Conservation (phyloP, 2,888 invertebrate genomes). For the Neelides folsomi region DNA sequence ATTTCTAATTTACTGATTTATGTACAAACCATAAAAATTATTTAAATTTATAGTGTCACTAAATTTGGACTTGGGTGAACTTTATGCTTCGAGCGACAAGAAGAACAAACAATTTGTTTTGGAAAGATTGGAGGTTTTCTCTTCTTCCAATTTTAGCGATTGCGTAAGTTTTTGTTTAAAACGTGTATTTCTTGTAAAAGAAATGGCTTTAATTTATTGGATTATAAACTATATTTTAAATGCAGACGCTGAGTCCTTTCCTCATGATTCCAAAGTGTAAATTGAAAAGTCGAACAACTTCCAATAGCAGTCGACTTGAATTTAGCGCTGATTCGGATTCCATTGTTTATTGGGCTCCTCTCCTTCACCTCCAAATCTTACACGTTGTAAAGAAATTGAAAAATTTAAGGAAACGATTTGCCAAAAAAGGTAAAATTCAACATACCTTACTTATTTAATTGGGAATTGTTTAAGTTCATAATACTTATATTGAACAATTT, state of each 20-base stretch:
- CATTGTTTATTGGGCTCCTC: slow-evolving; percentile 31
- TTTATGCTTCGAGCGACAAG: slow-evolving; percentile 25
- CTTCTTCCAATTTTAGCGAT: slow-evolving; percentile 31
- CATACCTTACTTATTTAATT: neutral
- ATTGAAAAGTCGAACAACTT: slow-evolving; percentile 5
- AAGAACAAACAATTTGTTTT: slow-evolving; percentile 17
- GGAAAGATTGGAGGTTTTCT: slow-evolving; percentile 32
- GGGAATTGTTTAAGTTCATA: too few species aligned
- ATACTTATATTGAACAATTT: too few species aligned
- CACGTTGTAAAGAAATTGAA: slow-evolving; percentile 23
- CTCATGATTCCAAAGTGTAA: slow-evolving; percentile 31
- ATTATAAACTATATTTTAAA: too few species aligned
- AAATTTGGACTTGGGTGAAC: slow-evolving; percentile 27
- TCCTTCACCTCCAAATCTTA: slow-evolving; percentile 27
- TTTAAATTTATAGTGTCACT: slow-evolving; percentile 32
- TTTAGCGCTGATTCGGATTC: slow-evolving; percentile 22
- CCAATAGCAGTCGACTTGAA: slow-evolving; percentile 7
- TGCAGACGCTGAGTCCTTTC: slow-evolving; percentile 29
- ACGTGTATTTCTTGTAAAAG: neutral
- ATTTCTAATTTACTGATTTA: too few species aligned
- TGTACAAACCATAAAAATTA: neutral
- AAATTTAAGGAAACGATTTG: slow-evolving; percentile 6
- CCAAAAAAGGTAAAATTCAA: neutral
- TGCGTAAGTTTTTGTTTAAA: slow-evolving; percentile 29
- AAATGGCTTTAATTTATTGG: neutral